Base-by-base conservation (phyloP, 2,797 vertebrate species). In the Taenioides sp. region DNA sequence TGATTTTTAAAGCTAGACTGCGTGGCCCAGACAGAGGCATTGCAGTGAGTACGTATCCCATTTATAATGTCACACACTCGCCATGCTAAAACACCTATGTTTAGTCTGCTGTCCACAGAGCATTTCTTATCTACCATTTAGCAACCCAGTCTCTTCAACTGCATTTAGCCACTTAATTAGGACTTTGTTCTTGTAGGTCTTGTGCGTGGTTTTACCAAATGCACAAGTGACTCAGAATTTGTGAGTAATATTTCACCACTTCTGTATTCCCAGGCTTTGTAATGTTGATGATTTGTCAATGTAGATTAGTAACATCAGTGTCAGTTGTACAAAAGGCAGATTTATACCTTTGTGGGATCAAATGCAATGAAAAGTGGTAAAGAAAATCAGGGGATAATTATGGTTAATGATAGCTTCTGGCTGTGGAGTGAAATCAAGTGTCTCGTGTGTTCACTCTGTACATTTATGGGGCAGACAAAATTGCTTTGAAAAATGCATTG, bases 331-430 rank as follows among this genome's bases (percentile, higher is more conserved):
- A 67, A 78, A 74, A 78, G 18, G 31, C 60, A 62, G 76, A 79
- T 80, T 73, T 71, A 72, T 55, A 55, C 50, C 71, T 34, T n/a
- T 5, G 63, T 22, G 49, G 50, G 28, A 82, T 86, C 71, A 84
- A 76, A 81, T 78, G 79, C 61, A 71, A 74, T 59, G 76, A 82
- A 75, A 81, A 65, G n/a, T 65, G 81, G 81, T 79, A 67, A 74
- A 63, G 72, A 78, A 80, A 84, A 84, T 88, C 70, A 74, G 69
- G 86, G 76, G 81, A 79, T 86, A 83, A 91, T 93, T 89, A 87
- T 7, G 69, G 66, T 76, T 89, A 86, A 91, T 90, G 80, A 81
- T 79, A 82, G 83, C 81, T 87, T 84, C 69, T 80, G 74, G 54
- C 70, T 76, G 76, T 86, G 78, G 60, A 78, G 84, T 86, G 77